phyloP scores from a whole-genome alignment of 2,113 vertebrate genomes.

The Eulemur rufifrons region DNA sequence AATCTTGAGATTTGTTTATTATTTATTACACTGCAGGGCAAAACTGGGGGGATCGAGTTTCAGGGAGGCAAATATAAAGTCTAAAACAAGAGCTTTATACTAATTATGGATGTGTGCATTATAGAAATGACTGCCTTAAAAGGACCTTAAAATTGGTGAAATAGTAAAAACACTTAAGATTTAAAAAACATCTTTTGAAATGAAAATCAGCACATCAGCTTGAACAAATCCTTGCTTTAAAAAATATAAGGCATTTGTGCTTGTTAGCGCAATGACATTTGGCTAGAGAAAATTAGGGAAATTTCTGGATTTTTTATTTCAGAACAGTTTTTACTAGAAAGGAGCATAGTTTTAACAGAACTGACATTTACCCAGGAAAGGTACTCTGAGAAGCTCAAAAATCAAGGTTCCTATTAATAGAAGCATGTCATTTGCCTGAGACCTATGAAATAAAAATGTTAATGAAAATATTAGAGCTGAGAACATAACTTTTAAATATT shows the following conservation, averaged over 20 bases:
- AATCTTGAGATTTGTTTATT: not conserved
- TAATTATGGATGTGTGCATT: not conserved
- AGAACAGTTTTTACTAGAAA: slow-evolving; percentile 6
- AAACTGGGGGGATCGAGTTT: not conserved
- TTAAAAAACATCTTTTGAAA: slow-evolving; percentile 40
- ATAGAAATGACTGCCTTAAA: not conserved
- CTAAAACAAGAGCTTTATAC: not conserved
- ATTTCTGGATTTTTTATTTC: not conserved
- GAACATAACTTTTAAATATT: slow-evolving; percentile 16
- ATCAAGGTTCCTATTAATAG: not conserved
- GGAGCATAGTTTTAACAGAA: not conserved
- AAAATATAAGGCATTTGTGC: not conserved
- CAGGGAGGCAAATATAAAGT: not conserved
- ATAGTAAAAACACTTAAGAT: not conserved
- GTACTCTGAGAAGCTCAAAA: not conserved
- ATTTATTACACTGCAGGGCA: not conserved
- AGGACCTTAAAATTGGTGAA: not conserved
- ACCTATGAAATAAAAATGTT: slow-evolving; percentile 17
- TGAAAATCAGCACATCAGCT: not conserved
- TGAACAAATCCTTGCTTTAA: slow-evolving; percentile 33
- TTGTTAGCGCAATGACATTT: not conserved
- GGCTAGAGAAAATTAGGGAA: not conserved
- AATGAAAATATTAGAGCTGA: not conserved
- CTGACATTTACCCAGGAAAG: not conserved
- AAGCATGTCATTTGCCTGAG: not conserved